Percentiles rank a stretch among this genome's conserved stretches.
Conservation (phyloP, 2,113 vertebrate genomes). For the Sciurus niger region DNA sequence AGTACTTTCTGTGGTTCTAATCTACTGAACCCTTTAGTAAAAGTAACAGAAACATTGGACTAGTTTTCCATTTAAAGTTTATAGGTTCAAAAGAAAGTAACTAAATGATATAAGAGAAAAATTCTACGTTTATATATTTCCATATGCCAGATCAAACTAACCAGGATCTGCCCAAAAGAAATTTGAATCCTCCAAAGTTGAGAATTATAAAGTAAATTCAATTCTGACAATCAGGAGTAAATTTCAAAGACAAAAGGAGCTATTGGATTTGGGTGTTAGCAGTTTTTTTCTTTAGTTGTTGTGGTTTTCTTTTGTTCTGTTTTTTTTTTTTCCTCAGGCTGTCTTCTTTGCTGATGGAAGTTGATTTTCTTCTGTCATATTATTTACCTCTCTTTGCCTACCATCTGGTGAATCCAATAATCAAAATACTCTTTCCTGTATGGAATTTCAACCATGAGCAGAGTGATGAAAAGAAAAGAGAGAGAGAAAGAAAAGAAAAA, state of each 20-base stretch:
- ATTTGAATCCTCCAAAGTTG: background rate
- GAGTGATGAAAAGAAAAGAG: background rate
- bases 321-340: background rate
- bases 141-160: background rate
- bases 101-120: background rate
- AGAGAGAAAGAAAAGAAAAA: too few species aligned
- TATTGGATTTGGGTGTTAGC: background rate
- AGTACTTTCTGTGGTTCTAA: background rate
- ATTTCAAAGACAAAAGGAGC: background rate
- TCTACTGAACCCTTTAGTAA: background rate
- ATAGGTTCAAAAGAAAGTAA: background rate
- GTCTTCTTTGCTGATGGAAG: background rate
- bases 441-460: background rate
- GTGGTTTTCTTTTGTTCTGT: background rate
- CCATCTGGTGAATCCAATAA: background rate
- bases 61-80: constrained; percentile 8
- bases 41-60: background rate
- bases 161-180: background rate
- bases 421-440: background rate
- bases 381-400: constrained; percentile 1
- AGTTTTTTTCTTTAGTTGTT: background rate
- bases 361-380: background rate
- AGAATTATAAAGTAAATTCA: background rate
- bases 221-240: background rate
- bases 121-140: background rate